Conservation (phyloP, 2,888 invertebrate species). For the Pomacea canaliculata region DNA sequence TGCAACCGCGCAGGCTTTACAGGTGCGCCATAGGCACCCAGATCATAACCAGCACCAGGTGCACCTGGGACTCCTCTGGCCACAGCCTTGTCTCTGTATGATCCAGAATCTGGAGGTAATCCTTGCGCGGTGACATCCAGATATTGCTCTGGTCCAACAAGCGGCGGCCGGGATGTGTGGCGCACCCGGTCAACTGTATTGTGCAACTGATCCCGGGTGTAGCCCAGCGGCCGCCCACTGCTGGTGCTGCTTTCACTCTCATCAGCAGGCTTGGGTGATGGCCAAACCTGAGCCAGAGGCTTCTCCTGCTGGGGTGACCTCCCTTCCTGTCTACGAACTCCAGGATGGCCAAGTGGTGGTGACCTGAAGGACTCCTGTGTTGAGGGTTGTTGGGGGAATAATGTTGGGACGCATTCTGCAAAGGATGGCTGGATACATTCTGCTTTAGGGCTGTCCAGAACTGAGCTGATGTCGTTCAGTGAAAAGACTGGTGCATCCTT, state of each 20-base stretch:
- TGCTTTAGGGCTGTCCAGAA: slow-evolving; percentile 49
- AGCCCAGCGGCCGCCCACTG: slow-evolving; percentile 46
- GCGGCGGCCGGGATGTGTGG: slow-evolving; percentile 39
- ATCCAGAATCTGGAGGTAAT: background rate
- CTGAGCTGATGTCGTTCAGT: slow-evolving; percentile 58
- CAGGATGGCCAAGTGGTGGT: background rate
- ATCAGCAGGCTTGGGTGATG: slow-evolving; percentile 22
- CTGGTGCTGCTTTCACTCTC: slow-evolving; percentile 44
- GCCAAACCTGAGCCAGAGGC: slow-evolving; percentile 21
- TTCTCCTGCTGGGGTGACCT: background rate
- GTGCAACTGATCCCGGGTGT: slow-evolving; percentile 57
- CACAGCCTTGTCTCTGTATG: background rate
- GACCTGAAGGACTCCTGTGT: slow-evolving; percentile 8
- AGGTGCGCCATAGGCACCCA: background rate
- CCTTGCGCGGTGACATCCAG: slow-evolving; percentile 21
- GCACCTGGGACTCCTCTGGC: background rate
- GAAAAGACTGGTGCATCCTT: slow-evolving; percentile 39
- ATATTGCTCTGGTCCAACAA: slow-evolving; percentile 18
- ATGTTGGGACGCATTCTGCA: slow-evolving; percentile 19
- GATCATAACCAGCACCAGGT: background rate
- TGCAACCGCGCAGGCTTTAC: no score
- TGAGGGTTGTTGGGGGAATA: slow-evolving; percentile 22
- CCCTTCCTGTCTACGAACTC: background rate
- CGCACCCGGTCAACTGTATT: slow-evolving; percentile 53
- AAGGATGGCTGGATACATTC: slow-evolving; percentile 12